Conservation (phyloP, 1,140 invertebrate species). For the Semibalanus balanoides region DNA sequence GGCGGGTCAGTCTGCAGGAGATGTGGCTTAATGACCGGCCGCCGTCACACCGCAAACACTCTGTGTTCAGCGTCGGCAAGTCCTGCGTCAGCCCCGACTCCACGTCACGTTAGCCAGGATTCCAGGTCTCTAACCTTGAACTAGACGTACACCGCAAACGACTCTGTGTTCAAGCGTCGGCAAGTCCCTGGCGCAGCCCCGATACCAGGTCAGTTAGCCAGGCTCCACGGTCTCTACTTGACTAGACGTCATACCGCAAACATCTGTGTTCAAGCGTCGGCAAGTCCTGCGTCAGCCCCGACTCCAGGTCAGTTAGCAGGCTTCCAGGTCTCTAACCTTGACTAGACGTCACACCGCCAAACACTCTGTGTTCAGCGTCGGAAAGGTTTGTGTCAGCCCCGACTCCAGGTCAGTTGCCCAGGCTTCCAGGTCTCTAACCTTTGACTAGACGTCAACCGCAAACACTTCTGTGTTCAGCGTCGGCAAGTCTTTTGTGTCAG, state of each 20-base stretch:
- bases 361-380: no score
- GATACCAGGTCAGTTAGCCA: slow-evolving; percentile 10
- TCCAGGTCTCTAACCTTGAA: no score
- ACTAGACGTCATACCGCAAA: not conserved
- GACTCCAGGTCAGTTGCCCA: no score
- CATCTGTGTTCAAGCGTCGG: slow-evolving; percentile 18
- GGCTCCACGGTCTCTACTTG: no score
- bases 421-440: no score
- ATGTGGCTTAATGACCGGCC: slow-evolving; percentile 49
- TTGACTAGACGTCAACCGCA: not conserved
- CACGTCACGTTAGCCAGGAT: no score
- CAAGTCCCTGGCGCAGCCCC: slow-evolving; percentile 24
- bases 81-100: slow-evolving; percentile 22
- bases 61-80: slow-evolving; percentile 20
- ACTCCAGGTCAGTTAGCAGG: slow-evolving; percentile 11
- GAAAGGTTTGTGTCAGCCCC: no score
- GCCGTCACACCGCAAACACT: not conserved
- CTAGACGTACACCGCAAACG: no score
- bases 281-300: slow-evolving; percentile 23
- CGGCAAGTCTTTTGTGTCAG: slow-evolving; percentile 23
- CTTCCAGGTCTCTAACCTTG: no score
- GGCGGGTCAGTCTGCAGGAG: slow-evolving; percentile 72
- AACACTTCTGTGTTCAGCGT: slow-evolving; percentile 15
- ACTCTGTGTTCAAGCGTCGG: no score
- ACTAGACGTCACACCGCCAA: no score